A percentile compares a stretch with the other conserved stretches of the same genome.
phyloP scores from a whole-genome alignment of 2,113 vertebrate species.

The Melierax canorus region DNA sequence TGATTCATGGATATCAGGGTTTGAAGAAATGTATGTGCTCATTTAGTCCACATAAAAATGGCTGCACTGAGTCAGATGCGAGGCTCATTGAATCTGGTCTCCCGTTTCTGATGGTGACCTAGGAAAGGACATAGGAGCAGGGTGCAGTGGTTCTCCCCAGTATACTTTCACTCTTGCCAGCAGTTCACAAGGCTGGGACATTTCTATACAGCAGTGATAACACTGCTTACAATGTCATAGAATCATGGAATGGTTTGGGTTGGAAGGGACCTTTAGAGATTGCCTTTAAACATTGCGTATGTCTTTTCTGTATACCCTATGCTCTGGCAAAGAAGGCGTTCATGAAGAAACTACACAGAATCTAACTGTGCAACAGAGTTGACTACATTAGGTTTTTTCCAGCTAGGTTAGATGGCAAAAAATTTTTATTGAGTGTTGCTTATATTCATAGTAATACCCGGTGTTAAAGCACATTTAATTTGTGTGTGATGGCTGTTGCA shows the following conservation, averaged over 20 bases:
- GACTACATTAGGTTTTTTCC: not conserved
- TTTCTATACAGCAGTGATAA: not conserved
- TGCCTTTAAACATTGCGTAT: fast-evolving
- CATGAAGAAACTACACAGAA: not conserved
- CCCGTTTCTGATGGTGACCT: not conserved
- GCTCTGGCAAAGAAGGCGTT: not conserved
- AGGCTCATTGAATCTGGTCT: not conserved
- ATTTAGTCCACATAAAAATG: not conserved
- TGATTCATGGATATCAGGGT: slow-evolving; percentile 28
- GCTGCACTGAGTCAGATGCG: fast-evolving
- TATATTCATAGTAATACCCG: not conserved
- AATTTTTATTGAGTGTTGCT: not conserved
- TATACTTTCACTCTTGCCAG: fast-evolving
- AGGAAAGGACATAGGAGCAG: not conserved
- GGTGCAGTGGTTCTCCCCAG: not conserved
- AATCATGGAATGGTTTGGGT: not conserved
- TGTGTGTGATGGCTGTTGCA: not conserved
- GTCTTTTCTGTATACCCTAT: not conserved
- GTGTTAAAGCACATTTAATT: not conserved
- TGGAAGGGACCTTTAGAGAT: not conserved
- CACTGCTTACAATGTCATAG: not conserved
- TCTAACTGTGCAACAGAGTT: not conserved
- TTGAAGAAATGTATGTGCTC: not conserved
- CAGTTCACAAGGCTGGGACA: not conserved
- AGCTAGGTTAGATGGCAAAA: not conserved